Evolutionary conservation across 2,113 vertebrate genomes (phyloP), one percentile per base, ranked within the genome.

Genomic region (Gila orcuttii): DNA sequence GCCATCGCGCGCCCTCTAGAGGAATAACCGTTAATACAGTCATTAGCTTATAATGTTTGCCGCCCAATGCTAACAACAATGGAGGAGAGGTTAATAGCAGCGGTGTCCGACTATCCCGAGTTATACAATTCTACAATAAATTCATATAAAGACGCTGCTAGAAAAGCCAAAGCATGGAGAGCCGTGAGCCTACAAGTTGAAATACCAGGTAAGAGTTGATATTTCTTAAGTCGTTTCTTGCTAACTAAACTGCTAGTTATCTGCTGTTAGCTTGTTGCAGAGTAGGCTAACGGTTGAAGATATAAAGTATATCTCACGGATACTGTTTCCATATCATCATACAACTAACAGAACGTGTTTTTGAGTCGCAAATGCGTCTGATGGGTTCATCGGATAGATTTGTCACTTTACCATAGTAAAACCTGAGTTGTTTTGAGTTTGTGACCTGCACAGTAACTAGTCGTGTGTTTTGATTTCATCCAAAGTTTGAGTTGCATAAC

Each of bases 51-150:
- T 7, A 47, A 50, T 23, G 19, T 68, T 55, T 68, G 60, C 62
- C 31, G 62, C 13, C 60, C 60, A 52, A 10, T 74, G 62, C 79
- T 69, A 90, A 85, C 85, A 84, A 91, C 84, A 86, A 83, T 89
- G 86, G 86, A 87, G 80, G 86, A 87, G 79, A 79, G 86, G 68
- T 75, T 90, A 57, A 90, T 90, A 78, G 78, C 82, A 28, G 87
- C 89, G 62, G 86, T 88, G 39, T 82, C 89, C 13, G 87, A 90
- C 81, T 86, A 90, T 73, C 87, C 87, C 0, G 89, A 88, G 73
- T 69, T 86, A 23, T 90, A 90, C 64, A 88, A 90, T 50, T 88
- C 85, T 19, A 88, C 78, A 82, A 62, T 88, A 33, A 84, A 86
- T 55, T 89, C 85, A 12, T 89, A 89, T 64, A 89, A 89, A 64